Evolutionary conservation across 2,797 vertebrate genomes (phyloP).

Genomic region (Mycteria americana): DNA sequence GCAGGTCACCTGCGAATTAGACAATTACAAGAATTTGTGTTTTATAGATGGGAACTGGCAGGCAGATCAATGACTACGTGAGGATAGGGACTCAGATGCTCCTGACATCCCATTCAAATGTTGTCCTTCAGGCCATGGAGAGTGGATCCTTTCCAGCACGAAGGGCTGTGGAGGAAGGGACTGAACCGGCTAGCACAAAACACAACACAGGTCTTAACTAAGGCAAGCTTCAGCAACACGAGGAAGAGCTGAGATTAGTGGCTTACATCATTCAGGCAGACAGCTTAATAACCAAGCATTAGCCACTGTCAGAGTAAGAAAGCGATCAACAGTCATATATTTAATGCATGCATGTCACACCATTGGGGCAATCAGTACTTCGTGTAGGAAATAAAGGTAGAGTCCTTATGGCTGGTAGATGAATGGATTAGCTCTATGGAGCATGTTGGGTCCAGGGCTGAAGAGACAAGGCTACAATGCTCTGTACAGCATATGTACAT

Average conservation of each 20-base stretch:
- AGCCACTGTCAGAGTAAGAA: neutral
- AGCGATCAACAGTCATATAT: neutral
- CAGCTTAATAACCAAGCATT: neutral
- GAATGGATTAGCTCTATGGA: neutral
- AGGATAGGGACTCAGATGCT: neutral
- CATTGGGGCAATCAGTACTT: neutral
- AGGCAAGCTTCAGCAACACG: neutral
- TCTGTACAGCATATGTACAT: accelerated
- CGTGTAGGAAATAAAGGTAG: neutral
- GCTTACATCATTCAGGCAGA: neutral
- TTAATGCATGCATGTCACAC: neutral
- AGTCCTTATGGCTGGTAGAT: neutral
- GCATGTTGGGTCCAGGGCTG: neutral
- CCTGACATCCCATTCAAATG: neutral
- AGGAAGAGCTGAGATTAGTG: neutral
- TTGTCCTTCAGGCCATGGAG: neutral
- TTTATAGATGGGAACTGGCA: neutral
- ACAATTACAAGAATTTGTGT: neutral
- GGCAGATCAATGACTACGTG: neutral
- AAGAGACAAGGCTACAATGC: neutral
- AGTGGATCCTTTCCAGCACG: neutral
- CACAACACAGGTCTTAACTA: neutral
- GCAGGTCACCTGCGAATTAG: neutral
- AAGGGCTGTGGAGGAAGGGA: neutral
- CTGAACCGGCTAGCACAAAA: neutral